Evolutionary conservation across 2,797 vertebrate genomes (phyloP), one percentile per base, ranked within the genome.

Genomic region (Hoplostethus atlanticus): DNA sequence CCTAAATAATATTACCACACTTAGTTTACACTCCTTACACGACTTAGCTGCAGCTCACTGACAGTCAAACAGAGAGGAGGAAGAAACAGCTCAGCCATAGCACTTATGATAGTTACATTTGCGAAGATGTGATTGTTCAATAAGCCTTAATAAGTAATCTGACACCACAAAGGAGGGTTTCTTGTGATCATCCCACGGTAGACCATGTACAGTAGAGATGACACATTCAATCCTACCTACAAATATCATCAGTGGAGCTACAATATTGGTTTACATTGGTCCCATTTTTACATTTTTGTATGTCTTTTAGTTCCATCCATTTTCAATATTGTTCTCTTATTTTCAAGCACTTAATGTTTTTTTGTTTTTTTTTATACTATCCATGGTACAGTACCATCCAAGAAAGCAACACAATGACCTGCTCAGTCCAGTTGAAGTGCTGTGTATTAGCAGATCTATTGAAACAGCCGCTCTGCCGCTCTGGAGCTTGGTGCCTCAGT

Each of bases 311-410:
- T 80, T 70, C 47, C 73, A 68, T 68, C 47, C 59, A 54, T 86
- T 73, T 67, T 69, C 56, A 38, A 44, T 80, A 61, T 80, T 46
- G 17, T 73, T 89, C 80, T 48, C 80, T 73, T 85, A 25, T 44
- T 85, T 85, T 57, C 53, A 57, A 91, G 89, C 88, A 89, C 90
- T 90, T 92, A 86, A 50, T 70, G 59, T 81, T 64, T 77, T 70
- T 57, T 71, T 63, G 76, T 70, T 55, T 71, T 86, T 86, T 67
- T 34, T 44, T 67, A 11, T 58, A 58, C 71, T 78, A 64, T 68
- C 54, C 42, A 56, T 54, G 68, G 56, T 68, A 50, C 68, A 59
- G 53, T 68, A 47, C 75, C 70, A 64, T 65, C 47, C n/a, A 6
- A 66, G 71, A 72, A 66, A 84, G 72, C 67, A 76, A 78, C 69